Percentiles rank a stretch among this genome's conserved stretches.
phyloP scores from a whole-genome alignment of 1,140 invertebrate genomes.

The Diuraphis noxia region DNA sequence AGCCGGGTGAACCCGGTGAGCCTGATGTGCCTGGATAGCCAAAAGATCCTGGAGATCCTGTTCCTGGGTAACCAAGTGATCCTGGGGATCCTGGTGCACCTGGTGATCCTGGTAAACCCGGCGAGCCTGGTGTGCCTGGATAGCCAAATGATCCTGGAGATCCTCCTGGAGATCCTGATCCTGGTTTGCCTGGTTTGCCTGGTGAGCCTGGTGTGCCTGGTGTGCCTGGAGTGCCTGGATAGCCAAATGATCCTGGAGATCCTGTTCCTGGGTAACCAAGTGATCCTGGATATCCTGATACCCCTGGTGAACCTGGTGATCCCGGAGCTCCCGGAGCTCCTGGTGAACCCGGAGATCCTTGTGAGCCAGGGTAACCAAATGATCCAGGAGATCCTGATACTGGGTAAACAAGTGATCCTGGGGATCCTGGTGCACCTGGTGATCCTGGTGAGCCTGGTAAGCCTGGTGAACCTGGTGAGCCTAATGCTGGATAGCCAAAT shows the following conservation, averaged over 20 bases:
- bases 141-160: no score
- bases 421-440: conserved; percentile 51
- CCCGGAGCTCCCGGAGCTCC: conserved; percentile 54
- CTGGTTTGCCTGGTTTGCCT: conserved; percentile 42
- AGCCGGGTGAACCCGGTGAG: no score
- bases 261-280: conserved; percentile 43
- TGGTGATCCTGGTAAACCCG: no score
- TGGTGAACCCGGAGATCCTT: conserved; percentile 10
- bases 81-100: no score
- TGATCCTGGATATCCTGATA: conserved; percentile 50
- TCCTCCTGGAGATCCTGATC: no score
- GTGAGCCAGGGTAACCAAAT: conserved; percentile 53
- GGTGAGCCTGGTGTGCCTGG: conserved; percentile 49
- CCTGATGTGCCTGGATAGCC: no score
- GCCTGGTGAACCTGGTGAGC: conserved; percentile 53
- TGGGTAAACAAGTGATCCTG: conserved; percentile 56
- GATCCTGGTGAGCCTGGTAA: conserved; percentile 35
- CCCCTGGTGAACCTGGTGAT: conserved; percentile 43
- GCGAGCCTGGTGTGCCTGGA: no score
- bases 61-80: no score
- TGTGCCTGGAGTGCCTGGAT: no score
- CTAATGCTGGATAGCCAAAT: not conserved
- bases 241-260: no score
- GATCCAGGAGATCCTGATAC: conserved; percentile 56
- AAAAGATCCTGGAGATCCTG: no score